These are phyloP conservation scores for Drosophila borealis DNA, from an alignment of 2,888 invertebrate genomes.

Conservation along the genomic window DNA sequence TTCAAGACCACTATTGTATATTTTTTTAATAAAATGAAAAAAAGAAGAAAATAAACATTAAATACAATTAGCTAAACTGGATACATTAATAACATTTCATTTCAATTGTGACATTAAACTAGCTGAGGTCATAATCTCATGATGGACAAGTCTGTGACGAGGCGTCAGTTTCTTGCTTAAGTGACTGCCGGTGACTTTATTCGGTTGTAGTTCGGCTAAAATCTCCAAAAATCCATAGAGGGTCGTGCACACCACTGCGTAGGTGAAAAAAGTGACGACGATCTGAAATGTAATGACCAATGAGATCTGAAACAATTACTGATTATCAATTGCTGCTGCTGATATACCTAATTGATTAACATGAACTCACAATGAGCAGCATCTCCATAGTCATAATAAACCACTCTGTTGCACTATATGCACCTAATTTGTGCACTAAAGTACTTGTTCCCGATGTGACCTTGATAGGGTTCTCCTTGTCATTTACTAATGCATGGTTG, in stretches of 20 bases:
- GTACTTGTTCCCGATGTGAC: slow-evolving; percentile 13
- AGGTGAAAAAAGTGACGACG: slow-evolving; percentile 63
- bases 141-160: neutral
- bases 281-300: slow-evolving; percentile 77
- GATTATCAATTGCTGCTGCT: slow-evolving; percentile 30
- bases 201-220: slow-evolving; percentile 27
- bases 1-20: too few relatives aligned
- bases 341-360: slow-evolving; percentile 27
- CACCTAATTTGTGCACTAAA: slow-evolving; percentile 9
- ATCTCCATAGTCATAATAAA: slow-evolving; percentile 20
- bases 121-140: slow-evolving; percentile 52
- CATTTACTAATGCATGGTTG: neutral
- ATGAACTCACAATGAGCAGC: slow-evolving; percentile 58
- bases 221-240: slow-evolving; percentile 66
- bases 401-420: slow-evolving; percentile 10
- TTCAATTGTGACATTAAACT: slow-evolving; percentile 58
- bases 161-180: slow-evolving; percentile 45
- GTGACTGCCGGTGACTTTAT: neutral
- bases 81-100: slow-evolving; percentile 16
- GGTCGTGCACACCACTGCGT: slow-evolving; percentile 63
- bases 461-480: neutral
- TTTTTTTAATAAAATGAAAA: too few relatives aligned
- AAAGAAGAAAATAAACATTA: too few relatives aligned
- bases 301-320: slow-evolving; percentile 61
- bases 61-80: neutral